Percentiles rank a stretch among this genome's conserved stretches.
These are phyloP conservation scores for Thalassophryne amazonica DNA, from an alignment of 2,797 vertebrate species.

Conservation along the genomic window DNA sequence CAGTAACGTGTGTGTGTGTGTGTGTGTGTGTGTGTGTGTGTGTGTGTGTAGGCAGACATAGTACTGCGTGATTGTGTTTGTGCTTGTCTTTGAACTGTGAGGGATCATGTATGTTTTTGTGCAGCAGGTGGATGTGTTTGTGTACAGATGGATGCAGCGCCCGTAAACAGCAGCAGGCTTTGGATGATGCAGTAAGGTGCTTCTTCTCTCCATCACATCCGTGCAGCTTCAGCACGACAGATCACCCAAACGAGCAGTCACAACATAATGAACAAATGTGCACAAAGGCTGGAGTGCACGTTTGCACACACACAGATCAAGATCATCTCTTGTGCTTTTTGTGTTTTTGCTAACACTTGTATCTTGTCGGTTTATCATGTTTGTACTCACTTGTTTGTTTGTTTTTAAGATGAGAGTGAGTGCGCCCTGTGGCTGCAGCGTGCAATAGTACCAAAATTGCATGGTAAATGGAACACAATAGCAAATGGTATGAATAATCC, in stretches of 20 bases:
- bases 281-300: not conserved
- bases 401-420: no score
- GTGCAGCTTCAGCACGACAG: constrained; percentile 8
- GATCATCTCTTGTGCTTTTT: no score
- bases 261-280: not conserved
- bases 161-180: constrained; percentile 38
- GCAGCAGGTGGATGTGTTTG: not conserved
- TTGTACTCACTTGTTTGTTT: no score
- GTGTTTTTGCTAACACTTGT: no score
- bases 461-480: no score
- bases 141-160: constrained; percentile 14
- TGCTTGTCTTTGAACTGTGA: no score
- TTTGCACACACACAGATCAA: not conserved
- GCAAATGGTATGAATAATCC: no score
- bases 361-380: no score
- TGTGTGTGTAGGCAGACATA: not conserved
- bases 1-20: not conserved
- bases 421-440: no score
- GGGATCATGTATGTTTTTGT: not conserved
- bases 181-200: constrained; percentile 33
- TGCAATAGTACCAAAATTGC: no score
- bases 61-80: no score
- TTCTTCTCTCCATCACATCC: constrained; percentile 23
- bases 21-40: not conserved
- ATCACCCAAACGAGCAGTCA: constrained; percentile 19